Evolutionary conservation across 2,888 invertebrate genomes (phyloP).

Genomic region (Dichetophora obliterata): DNA sequence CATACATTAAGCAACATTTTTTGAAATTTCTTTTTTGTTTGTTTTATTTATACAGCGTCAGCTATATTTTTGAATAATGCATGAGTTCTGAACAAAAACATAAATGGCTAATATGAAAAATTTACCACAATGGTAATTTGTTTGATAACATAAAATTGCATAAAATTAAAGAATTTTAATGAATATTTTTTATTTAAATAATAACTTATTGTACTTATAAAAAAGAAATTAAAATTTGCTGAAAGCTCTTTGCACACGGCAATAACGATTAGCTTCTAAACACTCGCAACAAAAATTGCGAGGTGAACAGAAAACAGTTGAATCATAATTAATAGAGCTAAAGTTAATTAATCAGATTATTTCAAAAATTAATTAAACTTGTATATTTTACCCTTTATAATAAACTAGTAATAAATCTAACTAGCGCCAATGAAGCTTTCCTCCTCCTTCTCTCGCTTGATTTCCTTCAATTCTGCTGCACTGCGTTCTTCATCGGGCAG

Average conservation of each 20-base stretch:
- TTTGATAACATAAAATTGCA: too few relatives aligned
- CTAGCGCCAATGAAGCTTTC: constrained; percentile 48
- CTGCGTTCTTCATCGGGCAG: constrained; percentile 40
- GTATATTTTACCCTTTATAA: too few relatives aligned
- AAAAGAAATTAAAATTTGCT: too few relatives aligned
- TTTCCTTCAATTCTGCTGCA: constrained; percentile 39
- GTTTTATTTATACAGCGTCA: not conserved
- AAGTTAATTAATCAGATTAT: too few relatives aligned
- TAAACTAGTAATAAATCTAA: constrained; percentile 4
- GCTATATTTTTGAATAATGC: not conserved
- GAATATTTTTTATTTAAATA: too few relatives aligned
- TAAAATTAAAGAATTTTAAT: too few relatives aligned
- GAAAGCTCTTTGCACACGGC: too few relatives aligned
- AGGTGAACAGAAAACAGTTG: not conserved
- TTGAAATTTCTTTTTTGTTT: not conserved
- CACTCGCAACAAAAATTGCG: too few relatives aligned
- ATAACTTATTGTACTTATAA: too few relatives aligned
- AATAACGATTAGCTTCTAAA: too few relatives aligned
- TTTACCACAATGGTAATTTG: too few relatives aligned
- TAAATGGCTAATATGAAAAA: not conserved
- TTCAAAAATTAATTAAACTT: too few relatives aligned
- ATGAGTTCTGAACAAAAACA: not conserved
- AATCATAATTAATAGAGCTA: not conserved
- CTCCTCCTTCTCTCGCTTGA: constrained; percentile 49
- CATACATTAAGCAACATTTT: not conserved